A percentile compares a stretch with the other conserved stretches of the same genome.
phyloP scores from a whole-genome alignment of 1,140 invertebrate species.

The Sycophila sp. region DNA sequence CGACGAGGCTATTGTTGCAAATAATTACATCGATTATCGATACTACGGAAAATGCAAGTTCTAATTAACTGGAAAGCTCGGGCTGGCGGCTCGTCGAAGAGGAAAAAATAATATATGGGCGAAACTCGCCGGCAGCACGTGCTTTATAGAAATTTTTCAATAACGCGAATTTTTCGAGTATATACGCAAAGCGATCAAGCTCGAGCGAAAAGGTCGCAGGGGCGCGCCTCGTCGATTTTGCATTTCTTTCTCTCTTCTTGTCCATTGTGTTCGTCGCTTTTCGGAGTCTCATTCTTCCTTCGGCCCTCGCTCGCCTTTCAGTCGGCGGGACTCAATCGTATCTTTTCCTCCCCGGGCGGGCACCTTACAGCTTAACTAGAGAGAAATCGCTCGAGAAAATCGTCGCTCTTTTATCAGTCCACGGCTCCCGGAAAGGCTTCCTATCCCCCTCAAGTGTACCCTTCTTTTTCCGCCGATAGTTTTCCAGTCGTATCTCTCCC shows the following conservation, averaged over 20 bases:
- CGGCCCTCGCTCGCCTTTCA: not conserved
- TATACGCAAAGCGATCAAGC: too few relatives aligned
- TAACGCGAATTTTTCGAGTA: not conserved
- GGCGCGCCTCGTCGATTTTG: too few relatives aligned
- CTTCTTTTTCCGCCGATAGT: not conserved
- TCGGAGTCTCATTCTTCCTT: not conserved
- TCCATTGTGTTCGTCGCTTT: not conserved
- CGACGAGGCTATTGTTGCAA: too few relatives aligned
- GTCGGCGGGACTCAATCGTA: conserved; percentile 11
- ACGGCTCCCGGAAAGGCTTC: not conserved
- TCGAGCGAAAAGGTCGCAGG: too few relatives aligned
- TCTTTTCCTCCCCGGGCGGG: not conserved
- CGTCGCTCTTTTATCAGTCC: conserved; percentile 22
- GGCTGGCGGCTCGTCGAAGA: too few relatives aligned
- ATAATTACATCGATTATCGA: too few relatives aligned
- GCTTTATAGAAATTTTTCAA: not conserved
- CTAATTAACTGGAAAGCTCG: too few relatives aligned
- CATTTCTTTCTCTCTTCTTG: not conserved
- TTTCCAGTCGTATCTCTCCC: too few relatives aligned
- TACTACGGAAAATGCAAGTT: too few relatives aligned
- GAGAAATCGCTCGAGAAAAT: conserved; percentile 23
- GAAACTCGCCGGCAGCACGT: too few relatives aligned
- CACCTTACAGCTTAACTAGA: conserved; percentile 6
- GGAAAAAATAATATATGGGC: too few relatives aligned
- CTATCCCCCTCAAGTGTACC: not conserved